A percentile compares a stretch with the other conserved stretches of the same genome.
Evolutionary conservation across 2,888 invertebrate genomes (phyloP).

Genomic region (Pollenia amentaria): DNA sequence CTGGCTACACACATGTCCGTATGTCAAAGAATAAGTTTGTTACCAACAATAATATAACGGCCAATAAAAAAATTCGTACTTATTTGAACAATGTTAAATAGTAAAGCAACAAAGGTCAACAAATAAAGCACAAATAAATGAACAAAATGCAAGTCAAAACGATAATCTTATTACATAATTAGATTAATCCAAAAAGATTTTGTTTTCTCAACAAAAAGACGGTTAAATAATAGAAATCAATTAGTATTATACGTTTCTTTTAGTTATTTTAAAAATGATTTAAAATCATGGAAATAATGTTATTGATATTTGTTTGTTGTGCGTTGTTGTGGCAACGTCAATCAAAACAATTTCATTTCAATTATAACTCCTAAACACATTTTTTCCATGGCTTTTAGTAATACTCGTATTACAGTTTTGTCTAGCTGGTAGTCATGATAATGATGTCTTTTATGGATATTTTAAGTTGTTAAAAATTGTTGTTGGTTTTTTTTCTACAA

Average conservation of each 20-base stretch:
- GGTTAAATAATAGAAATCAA: neutral
- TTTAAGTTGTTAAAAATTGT: constrained; percentile 11
- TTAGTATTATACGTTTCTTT: neutral
- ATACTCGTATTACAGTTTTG: constrained; percentile 5
- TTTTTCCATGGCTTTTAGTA: neutral
- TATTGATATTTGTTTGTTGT: neutral
- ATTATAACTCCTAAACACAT: constrained; percentile 14
- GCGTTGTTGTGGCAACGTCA: constrained; percentile 54
- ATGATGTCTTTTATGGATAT: constrained; percentile 36
- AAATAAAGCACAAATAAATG: neutral
- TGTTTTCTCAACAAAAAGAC: neutral
- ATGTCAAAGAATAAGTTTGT: too few species aligned
- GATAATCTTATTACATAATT: too few species aligned
- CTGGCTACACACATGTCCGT: neutral
- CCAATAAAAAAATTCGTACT: constrained; percentile 37
- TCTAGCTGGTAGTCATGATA: constrained; percentile 33
- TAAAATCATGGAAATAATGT: constrained; percentile 5
- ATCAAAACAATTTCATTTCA: constrained; percentile 51
- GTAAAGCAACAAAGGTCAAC: constrained; percentile 57
- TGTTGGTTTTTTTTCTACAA: neutral
- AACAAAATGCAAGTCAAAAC: too few species aligned
- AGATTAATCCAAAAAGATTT: too few species aligned
- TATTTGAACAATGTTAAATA: constrained; percentile 22
- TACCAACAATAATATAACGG: constrained; percentile 39
- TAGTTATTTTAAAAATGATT: neutral